Base-by-base conservation (phyloP, 2,888 invertebrate species). In the Romanomermis culicivorax region DNA sequence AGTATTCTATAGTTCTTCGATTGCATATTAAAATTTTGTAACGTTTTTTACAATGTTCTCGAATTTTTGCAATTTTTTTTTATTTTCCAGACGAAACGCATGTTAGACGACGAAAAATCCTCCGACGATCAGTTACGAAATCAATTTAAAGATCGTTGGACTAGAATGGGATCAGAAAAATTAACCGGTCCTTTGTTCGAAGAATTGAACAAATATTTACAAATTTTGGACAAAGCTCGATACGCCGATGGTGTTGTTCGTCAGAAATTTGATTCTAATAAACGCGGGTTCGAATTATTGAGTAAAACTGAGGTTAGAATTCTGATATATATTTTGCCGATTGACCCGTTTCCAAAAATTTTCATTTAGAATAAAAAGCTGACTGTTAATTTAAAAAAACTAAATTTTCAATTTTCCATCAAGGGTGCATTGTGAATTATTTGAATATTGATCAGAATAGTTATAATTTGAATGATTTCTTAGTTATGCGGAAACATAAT, bases 71-170 rank as follows among this genome's bases (percentile, higher is more conserved):
- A 50, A 25, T 42, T 17, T n/a, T n/a, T 17, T 54, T 11, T 57
- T 53, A 57, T 55, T 63, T 65, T 61, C 65, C 62, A 72, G 71
- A 66, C 70, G 29, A 66, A 68, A 3, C 68, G 68, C 36, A 61
- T 86, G 77, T 72, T 97, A 62, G 80, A 81, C 64, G 93, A 93
- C 70, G 97, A 97, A 72, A 81, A 81, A 61, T 79, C 82, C 62
- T 84, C 88, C 1, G 97, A 97, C 71, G 80, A 80, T 63, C 80
- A 84, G 65, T 75, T 97, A 61, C 78, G 85, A 57, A 74, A 75
- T 47, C 93, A 95, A 75, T 91, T 95, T 70, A 85, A 85, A 64
- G 83, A 85, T 59, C 80, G 81, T 59, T 97, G 97, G 97, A 79
- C 80, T 1, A 79, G 97, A 65, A 86, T 85, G 26, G 77, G 84